Evolutionary conservation across 2,797 vertebrate species (phyloP), one percentile per base, ranked within the genome.

Genomic region (Xenopus petersii): DNA sequence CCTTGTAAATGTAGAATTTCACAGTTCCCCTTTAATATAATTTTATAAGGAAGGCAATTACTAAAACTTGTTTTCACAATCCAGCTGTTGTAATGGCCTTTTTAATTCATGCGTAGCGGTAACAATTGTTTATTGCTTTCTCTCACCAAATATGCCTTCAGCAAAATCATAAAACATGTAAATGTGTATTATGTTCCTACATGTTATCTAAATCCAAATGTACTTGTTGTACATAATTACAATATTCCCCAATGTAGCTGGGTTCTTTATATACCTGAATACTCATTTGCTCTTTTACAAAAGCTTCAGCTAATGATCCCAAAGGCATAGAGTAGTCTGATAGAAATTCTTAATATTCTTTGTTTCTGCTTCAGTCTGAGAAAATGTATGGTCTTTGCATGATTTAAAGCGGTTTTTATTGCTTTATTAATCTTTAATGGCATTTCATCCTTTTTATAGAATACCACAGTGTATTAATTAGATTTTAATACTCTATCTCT

Each of bases 161-260:
- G 68, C 67, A 10, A 56, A 56, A 60, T 70, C n/a, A 24, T 33
- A 54, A 51, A 17, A 21, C 33, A 56, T 56, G 16, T 56, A 56
- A 56, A 56, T 56, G n/a, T 68, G 70, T 51, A 55, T 21, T 55
- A 17, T 21, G 63, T 5, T 47, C 48, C 49, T 30, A 55, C 59
- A 71, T 62, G 71, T 72, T 61, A 64, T 66, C 63, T 61, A 54
- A 47, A 62, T 72, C 46, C 47, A 67, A 36, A 64, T 67, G 55
- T 71, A 67, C 63, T 71, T 61, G 68, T 70, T 70, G 63, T 62
- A 71, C 30, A 71, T 77, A 77, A 71, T 76, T 76, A 66, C 54
- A 54, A 61, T 24, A 62, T 67, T 21, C 75, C 75, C 70, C 8
- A 4, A 46, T 59, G 70, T 54, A n/a, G 13, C 17, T 8, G 58